Base-by-base conservation (phyloP, 2,888 invertebrate genomes). In the Polietes domitor region DNA sequence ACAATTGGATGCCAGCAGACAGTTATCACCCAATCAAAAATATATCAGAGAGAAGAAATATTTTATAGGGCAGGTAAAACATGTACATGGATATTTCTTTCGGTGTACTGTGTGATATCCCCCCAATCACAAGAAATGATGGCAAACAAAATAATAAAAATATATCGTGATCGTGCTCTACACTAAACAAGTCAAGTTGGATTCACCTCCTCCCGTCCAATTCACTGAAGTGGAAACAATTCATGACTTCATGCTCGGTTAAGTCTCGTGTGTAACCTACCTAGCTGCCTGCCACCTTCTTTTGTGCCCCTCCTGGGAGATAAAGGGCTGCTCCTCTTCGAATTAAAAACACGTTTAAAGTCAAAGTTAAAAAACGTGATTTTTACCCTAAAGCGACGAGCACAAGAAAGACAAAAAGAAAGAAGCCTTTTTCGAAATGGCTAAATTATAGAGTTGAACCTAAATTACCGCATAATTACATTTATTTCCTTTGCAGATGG, bases 201-300 rank as follows among this genome's bases (percentile, higher is more conserved):
- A 6, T 21, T 10, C 21, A 15, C 50, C 50, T 55, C 0, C 12
- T 26, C 10, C 61, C 28, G 5, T 55, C 58, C 12, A 26, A 37
- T 47, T 47, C 47, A 47, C n/a, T 47, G n/a, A n/a, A 47, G n/a
- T n/a, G 4, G 58, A 21, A 58, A 15, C 26, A 26, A 58, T 58
- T 26, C 58, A 58, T 58, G 58, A 58, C 58, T 58, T 77, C 41
- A 80, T 63, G 83, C 47, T 83, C 77, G 53, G 80, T 77, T 83
- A 77, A 32, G n/a, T n/a, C 47, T 63, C 83, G 80, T 77, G 83
- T 80, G 80, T 73, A 80, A 83, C 68, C 80, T 79, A 71, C 6
- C 17, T 58, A n/a, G n/a, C 3, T 5, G 24, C 15, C 4, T 47
- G 37, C 37, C 53, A 7, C 53, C 53, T 50, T 50, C 9, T 50